Percentiles rank a stretch among this genome's conserved stretches.
These are phyloP conservation scores for Alectura lathami DNA, from an alignment of 2,113 vertebrate species.

Conservation along the genomic window DNA sequence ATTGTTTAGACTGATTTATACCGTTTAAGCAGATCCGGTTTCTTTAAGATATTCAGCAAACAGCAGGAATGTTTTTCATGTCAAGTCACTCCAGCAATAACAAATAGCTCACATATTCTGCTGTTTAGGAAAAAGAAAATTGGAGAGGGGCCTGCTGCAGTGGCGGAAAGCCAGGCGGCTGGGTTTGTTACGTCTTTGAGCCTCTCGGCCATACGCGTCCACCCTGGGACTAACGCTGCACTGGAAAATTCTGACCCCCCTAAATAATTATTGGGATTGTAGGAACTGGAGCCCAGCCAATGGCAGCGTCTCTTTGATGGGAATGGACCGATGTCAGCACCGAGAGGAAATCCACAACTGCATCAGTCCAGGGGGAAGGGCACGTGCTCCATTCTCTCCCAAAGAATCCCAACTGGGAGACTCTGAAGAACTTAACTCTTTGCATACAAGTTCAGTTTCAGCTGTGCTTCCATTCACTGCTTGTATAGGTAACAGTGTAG, in stretches of 20 bases:
- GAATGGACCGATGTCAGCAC: conserved; percentile 45
- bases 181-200: conserved; percentile 51
- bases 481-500: background rate
- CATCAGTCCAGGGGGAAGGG: conserved; percentile 30
- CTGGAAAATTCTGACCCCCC: conserved; percentile 56
- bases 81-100: conserved; percentile 57
- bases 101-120: conserved; percentile 60
- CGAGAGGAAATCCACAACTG: conserved; percentile 64
- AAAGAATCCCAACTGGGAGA: background rate
- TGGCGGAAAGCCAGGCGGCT: conserved; percentile 34
- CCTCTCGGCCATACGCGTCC: background rate
- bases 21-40: conserved; percentile 43
- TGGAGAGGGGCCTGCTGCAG: conserved; percentile 43
- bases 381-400: conserved; percentile 33
- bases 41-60: conserved; percentile 64
- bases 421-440: conserved; percentile 38
- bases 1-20: conserved; percentile 59
- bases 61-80: conserved; percentile 47
- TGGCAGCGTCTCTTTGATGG: conserved; percentile 1
- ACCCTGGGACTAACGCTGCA: background rate
- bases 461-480: background rate
- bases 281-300: conserved; percentile 44
- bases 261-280: background rate
- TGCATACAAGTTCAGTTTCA: background rate
- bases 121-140: conserved; percentile 57